Evolutionary conservation across 2,888 invertebrate species (phyloP), one percentile per base, ranked within the genome.

Genomic region (Xanthorhoe spadicearia): DNA sequence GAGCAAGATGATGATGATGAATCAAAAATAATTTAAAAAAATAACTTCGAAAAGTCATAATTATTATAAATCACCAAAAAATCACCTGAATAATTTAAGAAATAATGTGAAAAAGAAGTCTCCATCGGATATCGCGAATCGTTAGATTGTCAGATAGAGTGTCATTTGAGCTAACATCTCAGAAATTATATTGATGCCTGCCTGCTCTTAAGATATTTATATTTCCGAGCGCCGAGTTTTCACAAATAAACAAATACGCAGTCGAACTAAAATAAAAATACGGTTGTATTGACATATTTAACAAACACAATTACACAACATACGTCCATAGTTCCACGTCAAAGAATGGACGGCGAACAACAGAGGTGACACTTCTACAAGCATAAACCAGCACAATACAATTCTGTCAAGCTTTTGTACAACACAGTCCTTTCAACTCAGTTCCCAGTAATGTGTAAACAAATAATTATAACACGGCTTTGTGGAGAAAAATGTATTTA

Each of bases 401-500:
- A 83, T 87, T 86, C 91, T 87, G 84, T 82, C 83, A 84, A 86
- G 84, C 88, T 84, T 87, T 83, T 81, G 80, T 83, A 84, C 83
- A 83, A 85, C 84, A 76, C 74, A 85, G 86, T 88, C 85, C 89
- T 90, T 91, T 89, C 85, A 15, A 90, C 90, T 89, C 89, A 91
- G 88, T 81, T 87, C 86, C 85, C 88, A 92, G 81, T 85, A 84
- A 84, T 85, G 79, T 84, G 86, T 83, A 83, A 81, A 88, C 85
- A 85, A 86, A 88, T 87, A 86, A 88, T 88, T 86, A 85, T 82
- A 80, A 74, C 76, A 68, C 68, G 73, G 72, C 73, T 79, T 83
- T 83, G 82, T 85, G 79, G 74, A 75, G 77, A 82, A 80, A 80
- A 81, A 77, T 71, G 74, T 77, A 77, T 77, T 76, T 77, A 49